Conservation (phyloP, 2,888 invertebrate genomes). For the Sialis fuliginosa region DNA sequence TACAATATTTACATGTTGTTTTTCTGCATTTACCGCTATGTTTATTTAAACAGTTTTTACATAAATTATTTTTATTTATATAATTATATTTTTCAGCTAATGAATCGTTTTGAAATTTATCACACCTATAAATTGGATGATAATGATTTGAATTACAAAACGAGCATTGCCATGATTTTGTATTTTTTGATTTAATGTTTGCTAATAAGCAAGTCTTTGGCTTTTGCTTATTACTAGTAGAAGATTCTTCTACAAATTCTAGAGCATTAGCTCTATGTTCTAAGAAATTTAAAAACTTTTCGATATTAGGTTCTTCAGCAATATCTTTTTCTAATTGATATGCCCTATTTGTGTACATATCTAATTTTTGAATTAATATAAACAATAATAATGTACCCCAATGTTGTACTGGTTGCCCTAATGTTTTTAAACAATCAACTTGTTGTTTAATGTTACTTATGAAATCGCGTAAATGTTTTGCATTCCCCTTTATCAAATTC, state of each 20-base stretch:
- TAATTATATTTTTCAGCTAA: not conserved
- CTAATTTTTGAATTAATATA: conserved; percentile 7
- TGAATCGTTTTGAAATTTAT: not conserved
- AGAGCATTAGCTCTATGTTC: conserved; percentile 5
- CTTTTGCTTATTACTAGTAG: too few relatives aligned
- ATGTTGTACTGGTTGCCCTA: not conserved
- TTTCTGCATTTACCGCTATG: not conserved
- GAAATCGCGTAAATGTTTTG: conserved; percentile 5
- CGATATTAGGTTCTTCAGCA: conserved; percentile 5
- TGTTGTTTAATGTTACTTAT: conserved; percentile 7
- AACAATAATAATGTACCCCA: conserved; percentile 6
- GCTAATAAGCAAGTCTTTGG: not conserved
- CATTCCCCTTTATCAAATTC: conserved; percentile 2
- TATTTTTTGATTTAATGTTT: too few relatives aligned
- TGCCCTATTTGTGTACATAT: conserved; percentile 4
- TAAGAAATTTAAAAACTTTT: conserved; percentile 6
- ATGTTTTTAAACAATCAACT: conserved; percentile 6
- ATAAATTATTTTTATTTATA: not conserved
- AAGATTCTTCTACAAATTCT: conserved; percentile 2
- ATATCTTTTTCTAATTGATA: conserved; percentile 8
- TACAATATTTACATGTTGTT: not conserved
- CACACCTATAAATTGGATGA: not conserved
- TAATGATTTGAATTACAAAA: not conserved
- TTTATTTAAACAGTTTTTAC: not conserved
- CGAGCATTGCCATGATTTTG: not conserved